Conservation (phyloP, 2,888 invertebrate species). For the Boloria euphrosyne region DNA sequence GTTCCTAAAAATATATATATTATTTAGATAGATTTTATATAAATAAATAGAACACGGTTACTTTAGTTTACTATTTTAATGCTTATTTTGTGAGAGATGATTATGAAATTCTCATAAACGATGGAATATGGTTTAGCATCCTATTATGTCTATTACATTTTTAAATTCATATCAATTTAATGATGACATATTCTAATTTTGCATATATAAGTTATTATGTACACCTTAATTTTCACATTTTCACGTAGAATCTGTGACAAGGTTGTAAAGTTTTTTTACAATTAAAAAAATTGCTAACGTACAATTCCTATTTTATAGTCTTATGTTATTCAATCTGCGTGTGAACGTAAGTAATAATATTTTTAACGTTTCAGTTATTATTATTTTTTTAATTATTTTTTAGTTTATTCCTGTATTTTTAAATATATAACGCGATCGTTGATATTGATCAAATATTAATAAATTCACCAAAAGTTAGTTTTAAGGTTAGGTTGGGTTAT, state of each 20-base stretch:
- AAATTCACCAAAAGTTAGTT: no score
- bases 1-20: no score
- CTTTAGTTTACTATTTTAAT: slow-evolving; percentile 14
- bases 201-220: slow-evolving; percentile 47
- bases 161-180: slow-evolving; percentile 19
- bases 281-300: slow-evolving; percentile 37
- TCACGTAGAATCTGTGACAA: slow-evolving; percentile 37
- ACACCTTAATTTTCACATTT: slow-evolving; percentile 58
- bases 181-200: slow-evolving; percentile 37
- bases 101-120: slow-evolving; percentile 3
- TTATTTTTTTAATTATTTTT: not conserved
- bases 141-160: slow-evolving; percentile 15
- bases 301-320: slow-evolving; percentile 10
- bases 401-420: no score
- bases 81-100: not conserved
- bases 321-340: slow-evolving; percentile 18
- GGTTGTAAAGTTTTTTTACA: slow-evolving; percentile 29
- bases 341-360: slow-evolving; percentile 20
- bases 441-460: no score
- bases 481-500: no score
- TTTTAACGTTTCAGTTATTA: not conserved
- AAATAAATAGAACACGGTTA: slow-evolving; percentile 7
- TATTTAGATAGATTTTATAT: not conserved
- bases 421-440: no score
- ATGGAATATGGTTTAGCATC: not conserved